Conservation (phyloP, 1,140 invertebrate species). For the Oreohelix idahoensis region DNA sequence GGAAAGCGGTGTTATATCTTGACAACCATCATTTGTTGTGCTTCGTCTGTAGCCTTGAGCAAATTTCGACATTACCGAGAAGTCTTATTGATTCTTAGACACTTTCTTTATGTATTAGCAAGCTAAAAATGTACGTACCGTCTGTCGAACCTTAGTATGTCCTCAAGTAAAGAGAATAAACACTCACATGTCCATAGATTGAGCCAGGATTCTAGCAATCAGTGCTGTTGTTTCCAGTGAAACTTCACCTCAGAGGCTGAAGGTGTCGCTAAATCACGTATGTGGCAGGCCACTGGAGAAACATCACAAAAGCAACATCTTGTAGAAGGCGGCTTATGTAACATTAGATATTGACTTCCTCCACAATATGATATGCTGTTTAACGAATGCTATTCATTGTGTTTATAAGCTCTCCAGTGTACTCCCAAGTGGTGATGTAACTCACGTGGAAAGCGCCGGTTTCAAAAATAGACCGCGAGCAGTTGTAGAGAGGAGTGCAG, state of each 20-base stretch:
- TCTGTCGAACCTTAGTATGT: no score
- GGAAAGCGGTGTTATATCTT: not conserved
- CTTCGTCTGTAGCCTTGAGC: not conserved
- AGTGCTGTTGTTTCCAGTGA: no score
- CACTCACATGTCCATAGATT: no score
- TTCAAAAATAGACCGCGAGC: slow-evolving; percentile 6
- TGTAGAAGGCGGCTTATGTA: not conserved
- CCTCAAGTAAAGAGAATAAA: no score
- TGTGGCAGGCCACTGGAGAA: not conserved
- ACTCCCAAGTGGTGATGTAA: slow-evolving; percentile 8
- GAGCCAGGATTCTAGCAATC: no score
- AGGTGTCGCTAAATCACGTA: no score
- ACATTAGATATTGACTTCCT: not conserved
- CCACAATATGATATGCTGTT: not conserved
- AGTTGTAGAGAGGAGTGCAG: not conserved
- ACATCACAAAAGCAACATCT: not conserved
- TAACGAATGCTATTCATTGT: not conserved
- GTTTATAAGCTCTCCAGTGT: slow-evolving; percentile 8
- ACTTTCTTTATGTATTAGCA: not conserved
- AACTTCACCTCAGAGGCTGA: no score
- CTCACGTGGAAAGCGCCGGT: slow-evolving; percentile 13
- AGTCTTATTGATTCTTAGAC: not conserved
- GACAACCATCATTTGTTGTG: not conserved
- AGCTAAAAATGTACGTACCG: not conserved
- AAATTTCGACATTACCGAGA: not conserved